Conservation (phyloP, 2,113 vertebrate genomes). For the Calidris pygmaea region DNA sequence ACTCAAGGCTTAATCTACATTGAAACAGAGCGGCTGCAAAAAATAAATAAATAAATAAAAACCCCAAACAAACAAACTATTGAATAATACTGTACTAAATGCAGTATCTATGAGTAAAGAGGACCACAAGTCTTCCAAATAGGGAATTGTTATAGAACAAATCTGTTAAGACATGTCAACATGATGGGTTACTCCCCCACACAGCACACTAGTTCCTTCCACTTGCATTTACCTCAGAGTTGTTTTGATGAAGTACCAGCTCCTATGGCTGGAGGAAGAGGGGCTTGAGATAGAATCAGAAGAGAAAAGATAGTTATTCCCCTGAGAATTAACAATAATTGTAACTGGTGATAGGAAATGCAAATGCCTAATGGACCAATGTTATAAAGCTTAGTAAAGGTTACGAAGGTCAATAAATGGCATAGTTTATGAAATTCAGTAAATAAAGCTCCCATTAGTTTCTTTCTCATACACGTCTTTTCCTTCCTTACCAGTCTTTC, state of each 20-base stretch:
- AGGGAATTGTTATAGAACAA: not conserved
- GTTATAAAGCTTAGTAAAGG: not conserved
- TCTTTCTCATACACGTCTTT: not conserved
- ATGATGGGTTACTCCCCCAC: not conserved
- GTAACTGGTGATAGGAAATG: not conserved
- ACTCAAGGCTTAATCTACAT: not conserved
- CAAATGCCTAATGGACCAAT: not conserved
- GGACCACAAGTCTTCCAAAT: not conserved
- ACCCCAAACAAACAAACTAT: too few relatives aligned
- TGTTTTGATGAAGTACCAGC: not conserved
- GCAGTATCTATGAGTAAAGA: not conserved
- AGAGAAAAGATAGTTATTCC: not conserved
- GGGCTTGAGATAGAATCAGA: not conserved
- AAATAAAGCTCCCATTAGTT: not conserved
- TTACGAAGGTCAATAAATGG: not conserved
- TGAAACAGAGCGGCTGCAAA: not conserved
- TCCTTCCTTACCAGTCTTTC: not conserved
- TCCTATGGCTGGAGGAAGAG: not conserved
- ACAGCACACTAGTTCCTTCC: not conserved
- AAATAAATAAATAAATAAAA: not conserved
- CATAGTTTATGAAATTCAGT: not conserved
- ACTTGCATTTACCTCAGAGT: not conserved
- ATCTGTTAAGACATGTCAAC: rapidly evolving
- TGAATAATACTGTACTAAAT: not conserved
- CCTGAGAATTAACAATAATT: not conserved